Conservation (phyloP, 2,113 vertebrate genomes). For the Ochotona princeps region DNA sequence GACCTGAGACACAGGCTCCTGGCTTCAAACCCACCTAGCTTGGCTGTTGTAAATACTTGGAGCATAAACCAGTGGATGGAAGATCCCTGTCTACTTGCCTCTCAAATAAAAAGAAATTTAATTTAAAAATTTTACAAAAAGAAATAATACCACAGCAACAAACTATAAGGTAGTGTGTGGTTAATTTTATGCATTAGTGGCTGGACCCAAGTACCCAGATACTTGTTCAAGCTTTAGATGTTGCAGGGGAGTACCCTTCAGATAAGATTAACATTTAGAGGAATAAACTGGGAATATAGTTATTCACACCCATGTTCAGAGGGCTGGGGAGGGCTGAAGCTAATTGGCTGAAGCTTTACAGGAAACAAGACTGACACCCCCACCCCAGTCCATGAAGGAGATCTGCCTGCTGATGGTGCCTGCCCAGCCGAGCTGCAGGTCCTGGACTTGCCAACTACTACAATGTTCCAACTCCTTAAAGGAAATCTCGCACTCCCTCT, state of each 20-base stretch:
- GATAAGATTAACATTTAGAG: slow-evolving; percentile 25
- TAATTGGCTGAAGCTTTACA: neutral
- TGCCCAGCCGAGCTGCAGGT: neutral
- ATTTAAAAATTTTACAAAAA: neutral
- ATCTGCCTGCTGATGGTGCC: neutral
- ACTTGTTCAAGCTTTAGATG: neutral
- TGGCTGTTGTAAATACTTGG: too few relatives aligned
- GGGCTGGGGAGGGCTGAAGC: neutral
- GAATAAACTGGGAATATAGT: neutral
- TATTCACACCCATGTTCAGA: too few relatives aligned
- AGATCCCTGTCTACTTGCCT: too few relatives aligned
- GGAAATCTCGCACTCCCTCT: neutral
- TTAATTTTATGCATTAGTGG: neutral
- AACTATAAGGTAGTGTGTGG: neutral
- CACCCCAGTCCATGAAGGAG: neutral
- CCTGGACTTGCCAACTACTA: slow-evolving; percentile 3
- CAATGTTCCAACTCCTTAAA: slow-evolving; percentile 41
- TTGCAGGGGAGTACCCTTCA: neutral
- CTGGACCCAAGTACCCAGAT: neutral
- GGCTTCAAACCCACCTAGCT: too few relatives aligned
- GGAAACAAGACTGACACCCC: neutral
- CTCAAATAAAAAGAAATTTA: neutral
- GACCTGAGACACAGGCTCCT: too few relatives aligned
- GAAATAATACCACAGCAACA: slow-evolving; percentile 1
- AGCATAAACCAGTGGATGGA: too few relatives aligned